A percentile compares a stretch with the other conserved stretches of the same genome.
phyloP scores from a whole-genome alignment of 2,888 invertebrate species.

The Drosophila kuntzei region DNA sequence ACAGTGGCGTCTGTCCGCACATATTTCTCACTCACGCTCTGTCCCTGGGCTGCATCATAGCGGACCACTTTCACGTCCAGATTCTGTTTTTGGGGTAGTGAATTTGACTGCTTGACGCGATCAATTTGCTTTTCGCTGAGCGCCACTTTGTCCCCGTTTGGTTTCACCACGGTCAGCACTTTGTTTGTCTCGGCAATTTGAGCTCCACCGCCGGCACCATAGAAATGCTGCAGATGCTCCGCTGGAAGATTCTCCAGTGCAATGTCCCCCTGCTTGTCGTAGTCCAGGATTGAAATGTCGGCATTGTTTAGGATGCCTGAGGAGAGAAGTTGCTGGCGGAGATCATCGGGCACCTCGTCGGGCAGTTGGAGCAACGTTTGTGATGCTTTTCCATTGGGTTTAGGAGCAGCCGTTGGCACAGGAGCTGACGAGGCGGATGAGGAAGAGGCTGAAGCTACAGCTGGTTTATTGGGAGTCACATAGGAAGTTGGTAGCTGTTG shows the following conservation, averaged over 20 bases:
- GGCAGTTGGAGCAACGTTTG: conserved; percentile 88
- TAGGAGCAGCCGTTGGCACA: conserved; percentile 29
- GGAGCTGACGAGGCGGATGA: conserved; percentile 15
- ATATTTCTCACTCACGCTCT: conserved; percentile 91
- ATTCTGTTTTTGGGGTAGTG: conserved; percentile 87
- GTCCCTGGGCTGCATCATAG: conserved; percentile 91
- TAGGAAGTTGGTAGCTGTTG: neutral
- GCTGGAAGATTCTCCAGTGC: conserved; percentile 93
- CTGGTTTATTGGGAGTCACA: conserved; percentile 6
- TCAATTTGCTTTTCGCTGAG: conserved; percentile 87
- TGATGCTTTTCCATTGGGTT: conserved; percentile 69
- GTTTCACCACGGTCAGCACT: conserved; percentile 89
- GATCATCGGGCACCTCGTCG: conserved; percentile 95
- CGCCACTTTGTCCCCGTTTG: conserved; percentile 88
- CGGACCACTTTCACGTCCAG: conserved; percentile 95
- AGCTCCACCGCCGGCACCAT: conserved; percentile 92
- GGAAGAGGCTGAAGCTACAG: conserved; percentile 5
- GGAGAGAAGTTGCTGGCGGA: conserved; percentile 92
- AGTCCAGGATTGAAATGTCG: conserved; percentile 94
- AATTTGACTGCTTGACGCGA: conserved; percentile 82
- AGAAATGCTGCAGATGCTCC: conserved; percentile 94
- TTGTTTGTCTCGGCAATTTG: conserved; percentile 90
- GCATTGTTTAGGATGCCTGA: conserved; percentile 95
- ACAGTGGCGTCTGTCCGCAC: conserved; percentile 90
- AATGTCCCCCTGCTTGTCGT: conserved; percentile 94